Percentiles rank a stretch among this genome's conserved stretches.
Evolutionary conservation across 2,797 vertebrate species (phyloP).

Genomic region (Agapornis canus): DNA sequence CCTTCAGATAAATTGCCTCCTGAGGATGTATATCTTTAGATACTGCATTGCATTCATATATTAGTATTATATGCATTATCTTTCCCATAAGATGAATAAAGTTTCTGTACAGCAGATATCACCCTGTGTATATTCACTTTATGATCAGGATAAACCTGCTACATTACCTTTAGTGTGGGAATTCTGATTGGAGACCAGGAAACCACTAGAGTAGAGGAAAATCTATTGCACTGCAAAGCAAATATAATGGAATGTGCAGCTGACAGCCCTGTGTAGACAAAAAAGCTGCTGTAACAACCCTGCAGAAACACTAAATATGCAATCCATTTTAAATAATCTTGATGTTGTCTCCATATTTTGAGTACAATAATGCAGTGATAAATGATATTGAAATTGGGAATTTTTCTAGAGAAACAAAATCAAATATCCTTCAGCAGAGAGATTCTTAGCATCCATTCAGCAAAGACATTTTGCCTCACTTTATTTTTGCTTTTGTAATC

Average conservation of each 20-base stretch:
- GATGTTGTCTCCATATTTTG: background rate
- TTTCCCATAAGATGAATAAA: constrained; percentile 50
- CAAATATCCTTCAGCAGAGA: background rate
- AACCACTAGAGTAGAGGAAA: background rate
- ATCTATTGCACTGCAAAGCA: background rate
- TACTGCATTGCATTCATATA: constrained; percentile 44
- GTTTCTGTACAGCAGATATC: constrained; percentile 11
- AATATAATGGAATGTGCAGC: background rate
- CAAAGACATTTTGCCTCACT: background rate
- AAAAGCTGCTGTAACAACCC: background rate
- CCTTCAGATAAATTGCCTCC: constrained; percentile 57
- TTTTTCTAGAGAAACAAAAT: background rate
- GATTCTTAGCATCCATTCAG: background rate
- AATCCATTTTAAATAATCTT: background rate
- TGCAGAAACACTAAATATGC: background rate
- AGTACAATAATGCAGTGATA: background rate
- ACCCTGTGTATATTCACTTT: constrained; percentile 20
- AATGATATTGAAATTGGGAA: background rate
- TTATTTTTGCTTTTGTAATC: background rate
- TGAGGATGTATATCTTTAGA: constrained; percentile 60
- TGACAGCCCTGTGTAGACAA: background rate
- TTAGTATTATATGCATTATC: constrained; percentile 27
- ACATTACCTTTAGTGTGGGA: background rate
- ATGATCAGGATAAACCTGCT: constrained; percentile 39
- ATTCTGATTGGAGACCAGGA: constrained; percentile 1